Conservation (phyloP, 1,140 invertebrate genomes). For the Frieseomelitta varia region DNA sequence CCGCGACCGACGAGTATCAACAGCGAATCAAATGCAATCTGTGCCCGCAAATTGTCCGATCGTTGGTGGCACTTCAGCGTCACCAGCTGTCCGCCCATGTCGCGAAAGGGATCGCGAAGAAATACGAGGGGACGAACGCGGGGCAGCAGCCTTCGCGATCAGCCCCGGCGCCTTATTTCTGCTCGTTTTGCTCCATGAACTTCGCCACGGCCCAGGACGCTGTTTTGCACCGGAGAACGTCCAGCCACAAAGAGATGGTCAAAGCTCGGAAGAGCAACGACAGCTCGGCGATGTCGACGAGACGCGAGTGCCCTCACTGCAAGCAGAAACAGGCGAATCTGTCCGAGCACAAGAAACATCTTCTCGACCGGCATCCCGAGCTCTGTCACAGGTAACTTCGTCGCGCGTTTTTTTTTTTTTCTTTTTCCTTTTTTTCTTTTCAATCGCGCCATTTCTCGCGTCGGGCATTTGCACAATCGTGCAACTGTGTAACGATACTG, state of each 20-base stretch:
- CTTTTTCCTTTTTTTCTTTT: too few species aligned
- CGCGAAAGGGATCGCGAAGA: constrained; percentile 77
- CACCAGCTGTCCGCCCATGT: constrained; percentile 82
- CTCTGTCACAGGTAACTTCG: constrained; percentile 80
- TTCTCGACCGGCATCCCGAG: constrained; percentile 85
- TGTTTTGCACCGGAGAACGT: constrained; percentile 85
- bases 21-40: constrained; percentile 84
- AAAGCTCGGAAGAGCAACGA: constrained; percentile 74
- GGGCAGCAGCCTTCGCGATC: neutral
- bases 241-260: constrained; percentile 84
- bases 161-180: constrained; percentile 82
- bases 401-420: neutral
- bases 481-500: too few species aligned
- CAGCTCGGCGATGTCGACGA: constrained; percentile 26
- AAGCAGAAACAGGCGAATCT: constrained; percentile 81
- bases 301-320: constrained; percentile 85
- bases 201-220: constrained; percentile 85
- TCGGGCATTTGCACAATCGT: too few species aligned
- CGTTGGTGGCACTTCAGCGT: constrained; percentile 85
- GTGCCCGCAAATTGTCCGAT: constrained; percentile 84
- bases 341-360: constrained; percentile 85
- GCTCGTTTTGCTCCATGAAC: constrained; percentile 85
- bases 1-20: constrained; percentile 86
- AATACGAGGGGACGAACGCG: constrained; percentile 74
- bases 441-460: too few species aligned